phyloP scores from a whole-genome alignment of 2,888 invertebrate genomes.

The Pseudococcus longispinus region DNA sequence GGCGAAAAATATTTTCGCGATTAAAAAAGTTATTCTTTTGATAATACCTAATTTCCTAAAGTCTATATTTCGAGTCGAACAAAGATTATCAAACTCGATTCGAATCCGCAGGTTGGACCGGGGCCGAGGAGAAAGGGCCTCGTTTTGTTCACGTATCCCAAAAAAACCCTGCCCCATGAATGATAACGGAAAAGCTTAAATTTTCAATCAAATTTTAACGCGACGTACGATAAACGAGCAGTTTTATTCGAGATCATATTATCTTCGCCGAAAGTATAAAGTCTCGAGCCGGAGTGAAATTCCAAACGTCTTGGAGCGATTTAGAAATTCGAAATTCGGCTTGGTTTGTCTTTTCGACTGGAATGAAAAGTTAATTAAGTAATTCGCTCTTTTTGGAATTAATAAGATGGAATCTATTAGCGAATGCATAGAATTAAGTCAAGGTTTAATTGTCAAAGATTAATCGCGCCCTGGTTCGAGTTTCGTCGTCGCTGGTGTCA shows the following conservation, averaged over 20 bases:
- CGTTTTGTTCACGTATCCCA: too few relatives aligned
- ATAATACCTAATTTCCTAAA: constrained; percentile 25
- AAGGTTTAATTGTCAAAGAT: background rate
- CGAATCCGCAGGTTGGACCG: background rate
- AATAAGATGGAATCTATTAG: constrained; percentile 20
- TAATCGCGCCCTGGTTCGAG: background rate
- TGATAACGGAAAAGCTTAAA: constrained; percentile 10
- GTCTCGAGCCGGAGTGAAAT: background rate
- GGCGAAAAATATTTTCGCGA: constrained; percentile 29
- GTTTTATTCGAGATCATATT: background rate
- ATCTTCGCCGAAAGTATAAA: background rate
- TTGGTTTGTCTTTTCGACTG: background rate
- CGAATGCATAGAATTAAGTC: background rate
- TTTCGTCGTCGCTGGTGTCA: background rate
- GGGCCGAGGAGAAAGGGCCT: too few relatives aligned
- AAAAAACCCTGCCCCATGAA: background rate
- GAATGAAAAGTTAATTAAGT: constrained; percentile 1
- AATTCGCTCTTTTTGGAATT: constrained; percentile 5
- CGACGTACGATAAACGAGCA: background rate
- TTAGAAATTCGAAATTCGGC: background rate
- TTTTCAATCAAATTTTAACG: constrained; percentile 31
- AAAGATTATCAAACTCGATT: constrained; percentile 7
- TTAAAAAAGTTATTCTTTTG: constrained; percentile 42
- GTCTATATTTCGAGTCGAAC: background rate
- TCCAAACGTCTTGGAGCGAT: constrained; percentile 24